A percentile compares a stretch with the other conserved stretches of the same genome.
These are phyloP conservation scores for Poecilus cupreus DNA, from an alignment of 2,888 invertebrate genomes.

Conservation along the genomic window DNA sequence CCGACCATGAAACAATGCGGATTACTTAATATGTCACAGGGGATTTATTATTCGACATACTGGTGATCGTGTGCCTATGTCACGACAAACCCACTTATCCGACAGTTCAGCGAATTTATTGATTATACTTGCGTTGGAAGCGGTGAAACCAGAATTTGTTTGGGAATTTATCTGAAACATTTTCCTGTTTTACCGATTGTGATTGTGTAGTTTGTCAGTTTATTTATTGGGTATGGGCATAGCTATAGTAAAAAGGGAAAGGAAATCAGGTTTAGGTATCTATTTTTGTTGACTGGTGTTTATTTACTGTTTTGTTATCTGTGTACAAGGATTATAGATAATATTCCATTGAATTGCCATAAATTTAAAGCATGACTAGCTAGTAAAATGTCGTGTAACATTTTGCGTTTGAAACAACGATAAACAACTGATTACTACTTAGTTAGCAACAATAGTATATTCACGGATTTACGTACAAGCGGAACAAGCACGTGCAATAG, in stretches of 20 bases:
- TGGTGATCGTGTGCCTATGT: constrained; percentile 24
- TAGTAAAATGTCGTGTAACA: too few relatives aligned
- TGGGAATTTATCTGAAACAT: constrained; percentile 11
- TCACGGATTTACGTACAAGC: too few relatives aligned
- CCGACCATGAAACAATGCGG: constrained; percentile 8
- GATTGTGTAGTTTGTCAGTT: neutral
- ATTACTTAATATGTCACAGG: constrained; percentile 24
- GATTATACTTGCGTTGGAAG: constrained; percentile 5
- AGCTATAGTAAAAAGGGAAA: neutral
- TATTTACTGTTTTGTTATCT: too few relatives aligned
- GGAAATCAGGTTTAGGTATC: neutral
- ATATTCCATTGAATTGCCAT: too few relatives aligned
- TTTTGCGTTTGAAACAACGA: too few relatives aligned
- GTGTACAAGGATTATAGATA: too few relatives aligned
- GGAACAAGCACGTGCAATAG: too few relatives aligned
- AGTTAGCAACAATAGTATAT: too few relatives aligned
- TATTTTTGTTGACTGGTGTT: too few relatives aligned
- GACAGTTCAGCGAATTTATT: neutral
- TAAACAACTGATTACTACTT: too few relatives aligned
- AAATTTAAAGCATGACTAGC: too few relatives aligned
- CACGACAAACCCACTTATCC: constrained; percentile 33
- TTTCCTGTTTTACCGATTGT: neutral
- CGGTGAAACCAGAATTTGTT: constrained; percentile 20
- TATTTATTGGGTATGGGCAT: neutral
- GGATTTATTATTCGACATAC: neutral